phyloP scores from a whole-genome alignment of 2,888 invertebrate species.

The Torymus tubicola region DNA sequence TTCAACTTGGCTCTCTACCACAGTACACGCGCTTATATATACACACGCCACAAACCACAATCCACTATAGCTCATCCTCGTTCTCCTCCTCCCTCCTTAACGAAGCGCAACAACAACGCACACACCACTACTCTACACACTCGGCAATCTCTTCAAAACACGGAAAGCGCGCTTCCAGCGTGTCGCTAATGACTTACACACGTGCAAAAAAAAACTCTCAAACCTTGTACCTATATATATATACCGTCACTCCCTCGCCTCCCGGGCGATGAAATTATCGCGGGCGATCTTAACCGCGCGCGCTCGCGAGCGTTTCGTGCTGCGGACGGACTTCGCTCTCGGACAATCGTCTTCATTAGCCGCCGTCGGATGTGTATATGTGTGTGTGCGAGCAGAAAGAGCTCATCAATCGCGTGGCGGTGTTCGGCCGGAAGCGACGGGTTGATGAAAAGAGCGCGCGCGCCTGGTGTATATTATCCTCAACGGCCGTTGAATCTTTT shows the following conservation, averaged over 20 bases:
- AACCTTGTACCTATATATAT: no score
- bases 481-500: neutral
- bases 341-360: slow-evolving; percentile 57
- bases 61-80: no score
- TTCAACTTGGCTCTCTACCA: no score
- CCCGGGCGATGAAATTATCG: slow-evolving; percentile 52
- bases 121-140: no score
- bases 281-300: slow-evolving; percentile 46
- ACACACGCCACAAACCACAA: no score
- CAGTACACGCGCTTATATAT: no score
- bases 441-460: slow-evolving; percentile 22
- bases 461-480: neutral
- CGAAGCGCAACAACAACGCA: neutral
- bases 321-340: slow-evolving; percentile 49
- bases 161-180: no score
- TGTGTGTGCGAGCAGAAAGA: neutral
- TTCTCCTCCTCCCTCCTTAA: slow-evolving; percentile 1
- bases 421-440: slow-evolving; percentile 48
- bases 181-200: no score
- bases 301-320: slow-evolving; percentile 44
- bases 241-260: slow-evolving; percentile 1
- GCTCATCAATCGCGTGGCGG: slow-evolving; percentile 49
- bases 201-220: no score
- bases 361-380: slow-evolving; percentile 38
- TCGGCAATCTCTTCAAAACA: no score